Evolutionary conservation across 2,113 vertebrate species (phyloP).

Genomic region (Paramisgurnus dabryanus): DNA sequence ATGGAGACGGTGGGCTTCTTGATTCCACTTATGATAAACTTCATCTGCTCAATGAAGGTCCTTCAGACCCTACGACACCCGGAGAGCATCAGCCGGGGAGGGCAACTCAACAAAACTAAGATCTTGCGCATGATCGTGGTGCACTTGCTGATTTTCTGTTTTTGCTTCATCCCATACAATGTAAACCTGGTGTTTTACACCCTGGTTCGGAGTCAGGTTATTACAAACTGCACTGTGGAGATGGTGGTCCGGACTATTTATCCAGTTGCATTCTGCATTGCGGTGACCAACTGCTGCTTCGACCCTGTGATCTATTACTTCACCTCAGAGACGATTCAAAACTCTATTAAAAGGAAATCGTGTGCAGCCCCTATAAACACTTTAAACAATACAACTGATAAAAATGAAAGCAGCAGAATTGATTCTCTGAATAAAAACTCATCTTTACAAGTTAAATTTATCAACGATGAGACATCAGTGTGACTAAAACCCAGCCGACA

Average conservation of each 20-base stretch:
- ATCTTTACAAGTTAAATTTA: conserved; percentile 76
- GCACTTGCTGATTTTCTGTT: conserved; percentile 83
- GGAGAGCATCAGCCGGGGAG: conserved; percentile 74
- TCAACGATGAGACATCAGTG: conserved; percentile 77
- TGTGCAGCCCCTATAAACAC: conserved; percentile 61
- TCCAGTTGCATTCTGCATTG: conserved; percentile 82
- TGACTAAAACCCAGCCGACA: conserved; percentile 55
- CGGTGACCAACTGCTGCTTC: conserved; percentile 86
- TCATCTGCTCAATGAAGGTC: conserved; percentile 82
- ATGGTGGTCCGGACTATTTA: conserved; percentile 80
- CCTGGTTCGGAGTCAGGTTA: conserved; percentile 79
- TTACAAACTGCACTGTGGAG: conserved; percentile 76
- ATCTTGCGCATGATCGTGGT: conserved; percentile 85
- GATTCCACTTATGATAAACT: conserved; percentile 82
- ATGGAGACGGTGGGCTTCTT: conserved; percentile 84
- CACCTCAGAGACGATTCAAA: conserved; percentile 86
- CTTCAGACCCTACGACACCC: conserved; percentile 80
- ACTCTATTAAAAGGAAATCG: conserved; percentile 81
- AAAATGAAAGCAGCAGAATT: conserved; percentile 67
- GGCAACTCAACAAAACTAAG: conserved; percentile 80
- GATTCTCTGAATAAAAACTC: conserved; percentile 69
- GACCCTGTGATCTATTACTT: conserved; percentile 88
- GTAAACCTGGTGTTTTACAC: conserved; percentile 83
- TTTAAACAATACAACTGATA: conserved; percentile 65
- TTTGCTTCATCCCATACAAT: conserved; percentile 85